Evolutionary conservation across 2,888 invertebrate genomes (phyloP).

Genomic region (Heteromurus nitidus): DNA sequence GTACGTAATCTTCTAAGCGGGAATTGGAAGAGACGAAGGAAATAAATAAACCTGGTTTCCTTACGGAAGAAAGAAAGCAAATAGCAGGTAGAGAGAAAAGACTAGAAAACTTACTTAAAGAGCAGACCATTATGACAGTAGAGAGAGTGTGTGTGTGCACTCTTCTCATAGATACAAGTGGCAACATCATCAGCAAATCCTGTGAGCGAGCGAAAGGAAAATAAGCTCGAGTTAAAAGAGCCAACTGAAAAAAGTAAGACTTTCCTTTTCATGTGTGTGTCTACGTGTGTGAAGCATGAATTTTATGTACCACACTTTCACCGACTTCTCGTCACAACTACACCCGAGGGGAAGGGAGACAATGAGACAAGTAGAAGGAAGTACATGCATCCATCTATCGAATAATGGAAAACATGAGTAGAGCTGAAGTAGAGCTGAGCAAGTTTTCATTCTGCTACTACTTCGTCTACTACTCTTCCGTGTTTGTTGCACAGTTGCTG

Average conservation of each 20-base stretch:
- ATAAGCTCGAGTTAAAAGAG: background rate
- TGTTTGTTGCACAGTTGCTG: background rate
- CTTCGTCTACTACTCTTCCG: background rate
- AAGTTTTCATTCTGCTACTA: background rate
- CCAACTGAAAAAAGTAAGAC: background rate
- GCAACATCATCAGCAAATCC: too few species aligned
- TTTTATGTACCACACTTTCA: slow-evolving; percentile 30
- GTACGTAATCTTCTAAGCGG: slow-evolving; percentile 21
- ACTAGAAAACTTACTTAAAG: slow-evolving; percentile 14
- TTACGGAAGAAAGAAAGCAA: background rate
- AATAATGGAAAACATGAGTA: background rate
- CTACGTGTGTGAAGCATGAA: background rate
- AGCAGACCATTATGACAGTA: slow-evolving; percentile 17
- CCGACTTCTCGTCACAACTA: slow-evolving; percentile 18
- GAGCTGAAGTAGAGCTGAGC: background rate
- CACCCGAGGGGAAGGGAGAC: slow-evolving; percentile 26
- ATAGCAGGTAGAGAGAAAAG: slow-evolving; percentile 2
- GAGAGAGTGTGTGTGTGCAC: too few species aligned
- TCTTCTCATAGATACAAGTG: background rate
- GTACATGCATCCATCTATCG: too few species aligned
- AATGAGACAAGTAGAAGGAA: slow-evolving; percentile 16
- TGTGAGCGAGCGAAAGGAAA: too few species aligned
- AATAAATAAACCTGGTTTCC: slow-evolving; percentile 24
- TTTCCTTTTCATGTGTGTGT: background rate
- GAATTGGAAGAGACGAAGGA: slow-evolving; percentile 11